These are phyloP conservation scores for Odontomachus brunneus DNA, from an alignment of 1,140 invertebrate species.

Conservation along the genomic window DNA sequence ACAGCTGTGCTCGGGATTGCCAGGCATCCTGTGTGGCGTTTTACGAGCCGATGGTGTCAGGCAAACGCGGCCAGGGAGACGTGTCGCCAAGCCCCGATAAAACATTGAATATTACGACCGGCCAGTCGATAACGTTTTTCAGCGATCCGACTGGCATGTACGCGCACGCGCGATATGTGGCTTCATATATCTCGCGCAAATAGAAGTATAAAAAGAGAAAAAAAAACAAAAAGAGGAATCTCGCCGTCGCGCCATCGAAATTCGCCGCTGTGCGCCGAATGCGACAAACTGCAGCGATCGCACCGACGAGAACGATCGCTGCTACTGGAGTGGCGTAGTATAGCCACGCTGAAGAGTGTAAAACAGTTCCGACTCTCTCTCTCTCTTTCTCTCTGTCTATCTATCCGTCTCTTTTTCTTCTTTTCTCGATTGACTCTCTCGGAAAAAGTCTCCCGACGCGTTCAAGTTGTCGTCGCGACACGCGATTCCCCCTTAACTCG, in stretches of 20 bases:
- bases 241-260: neutral
- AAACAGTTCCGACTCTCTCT: neutral
- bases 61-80: neutral
- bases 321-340: too few relatives aligned
- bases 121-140: constrained; percentile 12
- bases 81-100: constrained; percentile 8
- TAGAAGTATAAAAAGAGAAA: too few relatives aligned
- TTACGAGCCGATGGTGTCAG: neutral
- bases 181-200: too few relatives aligned
- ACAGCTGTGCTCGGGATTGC: too few relatives aligned
- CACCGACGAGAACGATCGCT: too few relatives aligned
- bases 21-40: too few relatives aligned
- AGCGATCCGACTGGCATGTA: neutral
- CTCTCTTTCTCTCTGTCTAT: neutral
- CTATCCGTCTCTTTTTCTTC: too few relatives aligned
- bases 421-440: neutral
- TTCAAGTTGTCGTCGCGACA: neutral
- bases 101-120: constrained; percentile 23
- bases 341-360: neutral
- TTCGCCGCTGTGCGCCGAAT: neutral
- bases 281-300: neutral
- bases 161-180: neutral
- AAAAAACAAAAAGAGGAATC: neutral
- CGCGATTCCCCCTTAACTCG: constrained; percentile 13
- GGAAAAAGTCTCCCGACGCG: neutral